phyloP scores from a whole-genome alignment of 64 coral and sea anemone species.

The Astreopora myriophthalma region DNA sequence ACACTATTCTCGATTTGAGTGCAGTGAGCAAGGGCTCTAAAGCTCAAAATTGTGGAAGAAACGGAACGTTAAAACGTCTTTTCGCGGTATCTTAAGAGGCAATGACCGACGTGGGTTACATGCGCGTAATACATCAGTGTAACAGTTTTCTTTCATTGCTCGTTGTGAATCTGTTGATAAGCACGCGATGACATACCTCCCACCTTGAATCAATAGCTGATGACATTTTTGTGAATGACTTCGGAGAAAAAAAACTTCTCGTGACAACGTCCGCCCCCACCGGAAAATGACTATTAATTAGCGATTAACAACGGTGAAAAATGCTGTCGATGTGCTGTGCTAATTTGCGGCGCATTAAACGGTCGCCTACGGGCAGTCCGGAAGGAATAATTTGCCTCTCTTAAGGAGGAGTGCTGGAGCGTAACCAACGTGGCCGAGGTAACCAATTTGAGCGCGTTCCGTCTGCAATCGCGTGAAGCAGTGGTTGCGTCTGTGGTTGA shows the following conservation, averaged over 20 bases:
- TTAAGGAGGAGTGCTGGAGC: neutral
- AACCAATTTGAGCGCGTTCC: neutral
- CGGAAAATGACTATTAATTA: slow-evolving; percentile 31
- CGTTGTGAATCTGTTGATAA: neutral
- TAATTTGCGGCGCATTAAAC: neutral
- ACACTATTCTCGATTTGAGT: no score
- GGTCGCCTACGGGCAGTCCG: neutral
- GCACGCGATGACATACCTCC: neutral
- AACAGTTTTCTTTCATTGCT: no score
- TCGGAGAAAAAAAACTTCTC: neutral
- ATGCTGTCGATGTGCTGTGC: neutral
- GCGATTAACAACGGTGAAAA: slow-evolving; percentile 12
- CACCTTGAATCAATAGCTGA: neutral
- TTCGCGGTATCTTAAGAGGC: no score
- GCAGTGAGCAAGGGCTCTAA: no score
- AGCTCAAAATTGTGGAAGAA: no score
- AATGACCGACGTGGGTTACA: no score
- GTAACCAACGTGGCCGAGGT: neutral
- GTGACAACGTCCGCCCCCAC: neutral
- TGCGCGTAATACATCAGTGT: no score
- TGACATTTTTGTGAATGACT: neutral
- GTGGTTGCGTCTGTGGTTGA: neutral
- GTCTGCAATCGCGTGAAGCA: neutral
- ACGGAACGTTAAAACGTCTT: no score
- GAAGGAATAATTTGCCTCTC: neutral